Percentiles rank a stretch among this genome's conserved stretches.
These are phyloP conservation scores for Solen grandis DNA, from an alignment of 1,140 invertebrate genomes.

Conservation along the genomic window DNA sequence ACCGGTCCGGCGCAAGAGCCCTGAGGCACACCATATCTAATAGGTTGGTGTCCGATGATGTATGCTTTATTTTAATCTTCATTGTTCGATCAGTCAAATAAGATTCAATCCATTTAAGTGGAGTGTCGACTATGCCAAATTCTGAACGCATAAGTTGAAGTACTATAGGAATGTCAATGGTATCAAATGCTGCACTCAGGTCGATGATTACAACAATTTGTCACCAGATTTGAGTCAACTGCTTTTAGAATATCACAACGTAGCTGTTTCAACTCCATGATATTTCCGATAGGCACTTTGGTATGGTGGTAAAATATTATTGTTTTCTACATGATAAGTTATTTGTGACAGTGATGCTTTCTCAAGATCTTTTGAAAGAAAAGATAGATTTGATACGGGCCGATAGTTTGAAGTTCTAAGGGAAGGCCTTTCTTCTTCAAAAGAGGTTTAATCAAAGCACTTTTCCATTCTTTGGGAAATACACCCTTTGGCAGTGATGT, in stretches of 20 bases:
- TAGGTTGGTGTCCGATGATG: slow-evolving; percentile 4
- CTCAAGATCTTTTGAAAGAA: slow-evolving; percentile 14
- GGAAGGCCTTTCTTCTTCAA: slow-evolving; percentile 35
- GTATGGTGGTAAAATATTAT: background rate
- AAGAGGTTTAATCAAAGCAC: slow-evolving; percentile 9
- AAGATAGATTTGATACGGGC: slow-evolving; percentile 13
- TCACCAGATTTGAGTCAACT: background rate
- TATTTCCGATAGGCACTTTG: slow-evolving; percentile 4
- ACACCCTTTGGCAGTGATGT: background rate
- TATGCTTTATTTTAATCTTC: slow-evolving; percentile 1
- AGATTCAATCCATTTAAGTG: slow-evolving; percentile 36
- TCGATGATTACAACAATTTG: slow-evolving; percentile 14
- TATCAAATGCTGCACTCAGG: slow-evolving; percentile 4
- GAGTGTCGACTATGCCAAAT: slow-evolving; percentile 18
- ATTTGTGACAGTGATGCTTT: slow-evolving; percentile 17
- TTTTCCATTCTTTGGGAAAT: background rate
- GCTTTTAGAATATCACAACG: background rate
- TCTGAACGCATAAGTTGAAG: slow-evolving; percentile 1
- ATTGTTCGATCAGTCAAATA: slow-evolving; percentile 30
- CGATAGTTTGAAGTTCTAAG: slow-evolving; percentile 36
- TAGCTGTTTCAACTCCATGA: slow-evolving; percentile 11
- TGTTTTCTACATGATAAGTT: slow-evolving; percentile 19
- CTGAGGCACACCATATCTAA: slow-evolving; percentile 12
- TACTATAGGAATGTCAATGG: slow-evolving; percentile 10
- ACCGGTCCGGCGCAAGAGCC: slow-evolving; percentile 14